Conservation (phyloP, 1,140 invertebrate genomes). For the Ctenoplectra terminalis region DNA sequence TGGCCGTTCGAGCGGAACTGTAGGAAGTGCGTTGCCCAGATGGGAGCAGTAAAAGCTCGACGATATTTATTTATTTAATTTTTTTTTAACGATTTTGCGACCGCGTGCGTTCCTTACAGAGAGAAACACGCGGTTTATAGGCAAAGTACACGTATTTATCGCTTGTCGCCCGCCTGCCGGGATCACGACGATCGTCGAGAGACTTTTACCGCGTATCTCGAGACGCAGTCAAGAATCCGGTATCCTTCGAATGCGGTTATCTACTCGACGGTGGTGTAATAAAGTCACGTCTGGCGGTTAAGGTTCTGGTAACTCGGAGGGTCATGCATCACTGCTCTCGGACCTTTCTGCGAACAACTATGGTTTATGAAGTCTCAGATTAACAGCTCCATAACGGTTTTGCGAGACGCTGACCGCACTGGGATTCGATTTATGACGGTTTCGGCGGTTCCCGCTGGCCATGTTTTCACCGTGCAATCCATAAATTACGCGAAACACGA, state of each 20-base stretch:
- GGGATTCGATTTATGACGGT: not conserved
- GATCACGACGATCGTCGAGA: not conserved
- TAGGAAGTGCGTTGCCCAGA: slow-evolving; percentile 62
- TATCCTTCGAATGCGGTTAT: slow-evolving; percentile 65
- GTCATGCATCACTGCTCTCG: slow-evolving; percentile 35
- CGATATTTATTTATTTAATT: not conserved
- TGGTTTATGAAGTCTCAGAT: slow-evolving; percentile 8
- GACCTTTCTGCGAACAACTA: slow-evolving; percentile 31
- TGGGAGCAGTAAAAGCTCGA: not conserved
- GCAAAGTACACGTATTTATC: not conserved
- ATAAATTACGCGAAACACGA: not conserved
- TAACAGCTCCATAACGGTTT: not conserved
- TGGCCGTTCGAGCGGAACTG: slow-evolving; percentile 55
- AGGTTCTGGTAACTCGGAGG: slow-evolving; percentile 51
- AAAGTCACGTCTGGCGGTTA: slow-evolving; percentile 66
- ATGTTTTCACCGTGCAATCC: not conserved
- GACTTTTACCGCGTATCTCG: slow-evolving; percentile 7
- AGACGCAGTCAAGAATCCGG: slow-evolving; percentile 51
- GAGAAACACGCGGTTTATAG: not conserved
- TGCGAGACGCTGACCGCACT: not conserved
- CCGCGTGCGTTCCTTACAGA: not conserved
- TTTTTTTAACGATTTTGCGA: not conserved
- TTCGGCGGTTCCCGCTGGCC: not conserved
- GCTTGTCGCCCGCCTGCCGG: not conserved
- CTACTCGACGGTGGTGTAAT: slow-evolving; percentile 56